Evolutionary conservation across 2,888 invertebrate species (phyloP).

Genomic region (Rotaria macrura): DNA sequence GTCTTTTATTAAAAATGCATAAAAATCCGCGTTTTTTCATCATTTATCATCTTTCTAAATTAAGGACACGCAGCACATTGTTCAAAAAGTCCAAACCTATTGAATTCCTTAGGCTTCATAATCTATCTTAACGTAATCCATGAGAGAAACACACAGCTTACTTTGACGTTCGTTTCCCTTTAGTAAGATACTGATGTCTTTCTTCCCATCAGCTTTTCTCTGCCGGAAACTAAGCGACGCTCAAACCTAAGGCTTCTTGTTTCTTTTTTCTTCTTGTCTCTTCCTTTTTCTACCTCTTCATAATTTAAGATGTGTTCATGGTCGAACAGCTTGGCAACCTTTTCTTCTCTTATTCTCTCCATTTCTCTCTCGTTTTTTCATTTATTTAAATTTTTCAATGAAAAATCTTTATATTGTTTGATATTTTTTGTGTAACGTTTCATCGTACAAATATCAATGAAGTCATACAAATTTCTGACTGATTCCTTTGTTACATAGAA

Average conservation of each 20-base stretch:
- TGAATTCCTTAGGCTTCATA: not conserved
- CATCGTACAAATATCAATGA: too few species aligned
- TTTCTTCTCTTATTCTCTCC: too few species aligned
- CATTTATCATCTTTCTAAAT: not conserved
- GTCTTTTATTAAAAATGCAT: too few species aligned
- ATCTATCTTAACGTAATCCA: not conserved
- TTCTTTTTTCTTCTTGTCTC: too few species aligned
- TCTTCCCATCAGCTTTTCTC: not conserved
- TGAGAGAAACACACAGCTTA: not conserved
- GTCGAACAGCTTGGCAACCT: not conserved
- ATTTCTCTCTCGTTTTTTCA: too few species aligned
- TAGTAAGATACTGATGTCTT: not conserved
- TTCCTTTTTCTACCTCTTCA: not conserved
- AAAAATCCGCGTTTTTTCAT: too few species aligned
- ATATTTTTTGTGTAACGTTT: too few species aligned
- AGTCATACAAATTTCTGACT: not conserved
- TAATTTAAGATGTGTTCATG: not conserved
- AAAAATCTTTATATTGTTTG: too few species aligned
- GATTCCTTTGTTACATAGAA: too few species aligned
- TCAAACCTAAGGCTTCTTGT: too few species aligned
- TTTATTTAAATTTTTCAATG: too few species aligned
- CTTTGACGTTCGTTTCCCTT: not conserved
- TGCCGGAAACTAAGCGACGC: too few species aligned
- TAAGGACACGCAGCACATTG: not conserved
- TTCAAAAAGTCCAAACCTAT: not conserved